Evolutionary conservation across 2,888 invertebrate genomes (phyloP), one percentile per base, ranked within the genome.

Genomic region (Yponomeuta plumbellus): DNA sequence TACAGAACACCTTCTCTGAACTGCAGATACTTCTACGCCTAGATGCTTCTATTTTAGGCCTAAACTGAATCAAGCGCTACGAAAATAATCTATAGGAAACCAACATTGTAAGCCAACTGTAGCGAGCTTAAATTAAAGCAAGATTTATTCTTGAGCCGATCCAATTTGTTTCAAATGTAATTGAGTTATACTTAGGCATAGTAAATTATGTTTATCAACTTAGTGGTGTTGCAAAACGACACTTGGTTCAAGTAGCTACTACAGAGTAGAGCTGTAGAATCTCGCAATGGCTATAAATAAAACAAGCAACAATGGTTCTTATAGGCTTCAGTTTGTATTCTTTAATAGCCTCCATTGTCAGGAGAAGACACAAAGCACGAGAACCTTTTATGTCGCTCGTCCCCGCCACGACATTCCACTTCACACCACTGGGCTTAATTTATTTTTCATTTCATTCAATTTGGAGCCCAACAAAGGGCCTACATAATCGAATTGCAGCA

Each of bases 371-470:
- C 79, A 80, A 78, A 78, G 71, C 73, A 67, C 68, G 70, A 68
- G 68, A 75, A 75, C 72, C 72, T 40, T 52, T 52, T 52, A 52
- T 52, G 17, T 52, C 44, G 44, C 44, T 13, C 44, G 44, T 63
- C 66, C 66, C 63, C 65, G 65, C 72, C 71, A 65, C 72, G 69
- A 66, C 70, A 71, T 68, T 70, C 76, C 75, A 78, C 73, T 78
- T 80, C 75, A 80, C 73, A 78, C 78, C 76, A 71, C 66, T 80
- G 77, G 73, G 74, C 79, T 80, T 80, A 84, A 86, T 87, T 86
- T 83, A 86, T 86, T 83, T 86, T 83, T 85, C 83, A 86, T 85
- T 88, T 82, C 83, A 85, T 85, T 86, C 86, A 88, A 89, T 90
- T 88, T 83, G 84, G 78, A 75, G 77, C 71, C 76, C 80, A 79